phyloP scores from a whole-genome alignment of 2,888 invertebrate species.

The Thysanoteuthis rhombus region DNA sequence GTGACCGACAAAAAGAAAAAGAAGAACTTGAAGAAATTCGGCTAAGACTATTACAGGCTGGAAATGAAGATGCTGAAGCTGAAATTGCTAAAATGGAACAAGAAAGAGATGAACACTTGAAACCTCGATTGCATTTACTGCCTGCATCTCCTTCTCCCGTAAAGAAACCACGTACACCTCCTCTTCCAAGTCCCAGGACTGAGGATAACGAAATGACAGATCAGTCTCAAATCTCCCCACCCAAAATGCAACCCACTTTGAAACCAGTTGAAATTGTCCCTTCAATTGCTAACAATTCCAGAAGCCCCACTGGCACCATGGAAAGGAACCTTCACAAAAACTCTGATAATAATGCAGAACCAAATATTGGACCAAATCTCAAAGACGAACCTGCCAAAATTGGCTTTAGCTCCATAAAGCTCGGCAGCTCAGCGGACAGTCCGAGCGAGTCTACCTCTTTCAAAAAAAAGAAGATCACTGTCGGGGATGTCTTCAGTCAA shows the following conservation, averaged over 20 bases:
- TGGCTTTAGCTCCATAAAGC: conserved; percentile 40
- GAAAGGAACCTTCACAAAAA: conserved; percentile 27
- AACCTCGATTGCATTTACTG: conserved; percentile 80
- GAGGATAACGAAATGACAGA: conserved; percentile 2
- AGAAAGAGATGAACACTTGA: conserved; percentile 84
- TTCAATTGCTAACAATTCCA: conserved; percentile 25
- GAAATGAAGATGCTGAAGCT: conserved; percentile 70
- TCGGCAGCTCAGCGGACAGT: conserved; percentile 38
- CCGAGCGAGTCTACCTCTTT: conserved; percentile 41
- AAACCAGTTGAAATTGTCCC: conserved; percentile 38
- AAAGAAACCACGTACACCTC: conserved; percentile 24
- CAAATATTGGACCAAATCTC: conserved; percentile 37
- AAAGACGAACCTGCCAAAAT: conserved; percentile 39
- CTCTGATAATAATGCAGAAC: neutral
- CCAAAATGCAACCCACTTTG: conserved; percentile 54
- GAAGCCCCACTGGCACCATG: conserved; percentile 30
- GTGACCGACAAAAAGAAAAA: conserved; percentile 85
- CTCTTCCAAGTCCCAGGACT: conserved; percentile 20
- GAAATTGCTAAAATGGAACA: conserved; percentile 72
- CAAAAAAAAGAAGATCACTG: conserved; percentile 79
- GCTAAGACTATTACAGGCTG: conserved; percentile 74
- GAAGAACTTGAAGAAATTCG: conserved; percentile 87
- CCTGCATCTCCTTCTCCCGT: conserved; percentile 21
- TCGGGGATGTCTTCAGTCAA: conserved; percentile 86
- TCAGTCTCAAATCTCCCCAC: neutral